A percentile compares a stretch with the other conserved stretches of the same genome.
Evolutionary conservation across 1,140 invertebrate species (phyloP).

Genomic region (Listronotus bonariensis): DNA sequence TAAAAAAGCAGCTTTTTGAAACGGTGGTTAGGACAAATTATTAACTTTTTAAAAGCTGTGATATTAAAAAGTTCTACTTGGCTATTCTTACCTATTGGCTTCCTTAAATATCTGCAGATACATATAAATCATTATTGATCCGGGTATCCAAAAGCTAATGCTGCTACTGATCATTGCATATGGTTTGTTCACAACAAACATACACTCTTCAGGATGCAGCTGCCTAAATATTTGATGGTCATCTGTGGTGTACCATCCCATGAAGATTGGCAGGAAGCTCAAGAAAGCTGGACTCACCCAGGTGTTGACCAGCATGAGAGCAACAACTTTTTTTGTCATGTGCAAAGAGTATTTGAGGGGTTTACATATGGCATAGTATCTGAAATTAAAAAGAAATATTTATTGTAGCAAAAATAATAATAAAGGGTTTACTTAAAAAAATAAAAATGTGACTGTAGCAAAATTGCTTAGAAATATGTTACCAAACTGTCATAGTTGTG

Average conservation of each 20-base stretch:
- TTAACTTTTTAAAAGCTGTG: too few species aligned
- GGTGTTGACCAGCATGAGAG: constrained; percentile 86
- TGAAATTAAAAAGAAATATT: constrained; percentile 17
- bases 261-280: constrained; percentile 93
- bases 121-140: constrained; percentile 92
- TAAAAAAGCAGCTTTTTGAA: too few species aligned
- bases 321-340: constrained; percentile 86
- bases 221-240: constrained; percentile 69
- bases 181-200: constrained; percentile 80
- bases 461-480: too few species aligned
- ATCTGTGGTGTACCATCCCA: constrained; percentile 87
- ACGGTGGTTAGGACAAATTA: too few species aligned
- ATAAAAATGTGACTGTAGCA: too few species aligned
- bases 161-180: constrained; percentile 91
- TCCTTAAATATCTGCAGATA: constrained; percentile 90
- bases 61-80: too few species aligned
- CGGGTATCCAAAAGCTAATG: constrained; percentile 96
- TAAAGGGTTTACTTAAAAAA: too few species aligned
- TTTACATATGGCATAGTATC: constrained; percentile 79
- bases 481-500: too few species aligned
- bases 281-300: constrained; percentile 93
- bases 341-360: constrained; percentile 86
- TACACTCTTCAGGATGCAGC: constrained; percentile 75
- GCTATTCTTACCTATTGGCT: constrained; percentile 65
- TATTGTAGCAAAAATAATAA: too few species aligned